Conservation (phyloP, 1,140 invertebrate species). For the Drosophila kohkoa region DNA sequence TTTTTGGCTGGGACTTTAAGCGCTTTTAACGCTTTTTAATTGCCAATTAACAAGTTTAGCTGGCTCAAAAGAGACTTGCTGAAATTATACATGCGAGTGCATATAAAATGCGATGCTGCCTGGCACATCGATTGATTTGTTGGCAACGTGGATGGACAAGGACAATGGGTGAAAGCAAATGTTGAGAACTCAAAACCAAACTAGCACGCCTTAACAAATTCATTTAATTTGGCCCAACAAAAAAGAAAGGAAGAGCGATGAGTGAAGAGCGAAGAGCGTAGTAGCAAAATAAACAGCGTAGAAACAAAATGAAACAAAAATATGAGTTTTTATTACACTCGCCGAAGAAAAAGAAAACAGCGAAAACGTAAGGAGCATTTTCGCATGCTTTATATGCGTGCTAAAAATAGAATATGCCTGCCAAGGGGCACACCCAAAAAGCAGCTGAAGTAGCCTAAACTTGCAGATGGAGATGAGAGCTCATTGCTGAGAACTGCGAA, state of each 20-base stretch:
- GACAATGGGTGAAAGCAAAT: conserved; percentile 57
- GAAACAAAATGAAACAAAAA: conserved; percentile 62
- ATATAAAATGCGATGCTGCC: conserved; percentile 26
- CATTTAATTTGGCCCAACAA: conserved; percentile 72
- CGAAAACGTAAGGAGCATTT: conserved; percentile 59
- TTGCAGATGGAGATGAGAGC: background rate
- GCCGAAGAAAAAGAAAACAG: conserved; percentile 26
- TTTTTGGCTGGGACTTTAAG: conserved; percentile 22
- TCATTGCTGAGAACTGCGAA: background rate
- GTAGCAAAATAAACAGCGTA: background rate
- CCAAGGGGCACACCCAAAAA: conserved; percentile 75
- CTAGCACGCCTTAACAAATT: conserved; percentile 75
- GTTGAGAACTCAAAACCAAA: conserved; percentile 38
- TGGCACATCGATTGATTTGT: conserved; percentile 58
- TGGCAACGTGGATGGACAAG: conserved; percentile 7
- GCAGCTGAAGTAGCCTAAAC: conserved; percentile 47
- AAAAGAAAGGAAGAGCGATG: conserved; percentile 4
- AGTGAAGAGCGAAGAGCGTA: conserved; percentile 1
- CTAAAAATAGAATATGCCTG: conserved; percentile 81
- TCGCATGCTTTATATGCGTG: conserved; percentile 51
- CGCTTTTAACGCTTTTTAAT: conserved; percentile 71
- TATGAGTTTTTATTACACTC: conserved; percentile 77
- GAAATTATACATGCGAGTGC: conserved; percentile 8
- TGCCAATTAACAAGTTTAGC: conserved; percentile 75
- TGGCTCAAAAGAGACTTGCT: conserved; percentile 45